Percentiles rank a stretch among this genome's conserved stretches.
These are phyloP conservation scores for Metallyticus violacea DNA, from an alignment of 2,888 invertebrate species.

Conservation along the genomic window DNA sequence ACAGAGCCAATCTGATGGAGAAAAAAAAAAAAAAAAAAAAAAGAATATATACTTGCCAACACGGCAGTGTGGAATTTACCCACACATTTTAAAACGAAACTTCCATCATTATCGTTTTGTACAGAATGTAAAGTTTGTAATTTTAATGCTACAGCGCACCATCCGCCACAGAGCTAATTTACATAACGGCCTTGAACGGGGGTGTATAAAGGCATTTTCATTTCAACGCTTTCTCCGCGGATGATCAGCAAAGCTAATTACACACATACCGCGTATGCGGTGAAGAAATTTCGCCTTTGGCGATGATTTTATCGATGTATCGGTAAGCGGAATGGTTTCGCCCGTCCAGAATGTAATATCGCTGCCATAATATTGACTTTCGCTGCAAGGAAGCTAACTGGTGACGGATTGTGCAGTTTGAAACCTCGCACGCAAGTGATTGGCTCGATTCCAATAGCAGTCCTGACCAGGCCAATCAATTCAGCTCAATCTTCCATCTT, in stretches of 20 bases:
- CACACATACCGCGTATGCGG: not conserved
- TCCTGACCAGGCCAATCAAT: not conserved
- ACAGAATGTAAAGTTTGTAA: no score
- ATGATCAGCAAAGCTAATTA: not conserved
- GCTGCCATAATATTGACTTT: not conserved
- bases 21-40: no score
- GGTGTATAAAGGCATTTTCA: not conserved
- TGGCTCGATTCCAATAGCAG: not conserved
- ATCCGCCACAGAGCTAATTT: not conserved
- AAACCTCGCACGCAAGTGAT: not conserved
- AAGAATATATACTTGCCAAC: no score
- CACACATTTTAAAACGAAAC: no score
- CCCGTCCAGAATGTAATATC: not conserved
- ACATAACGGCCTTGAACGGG: not conserved
- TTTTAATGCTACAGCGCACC: no score
- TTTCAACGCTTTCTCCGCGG: not conserved
- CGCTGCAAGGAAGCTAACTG: not conserved
- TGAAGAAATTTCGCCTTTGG: not conserved
- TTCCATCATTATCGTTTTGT: no score
- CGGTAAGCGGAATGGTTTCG: not conserved
- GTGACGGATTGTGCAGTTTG: not conserved
- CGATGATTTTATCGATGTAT: not conserved
- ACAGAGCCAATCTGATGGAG: no score
- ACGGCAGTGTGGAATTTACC: no score
- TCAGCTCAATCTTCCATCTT: not conserved